phyloP scores from a whole-genome alignment of 2,888 invertebrate species.

The Abrostola tripartita region DNA sequence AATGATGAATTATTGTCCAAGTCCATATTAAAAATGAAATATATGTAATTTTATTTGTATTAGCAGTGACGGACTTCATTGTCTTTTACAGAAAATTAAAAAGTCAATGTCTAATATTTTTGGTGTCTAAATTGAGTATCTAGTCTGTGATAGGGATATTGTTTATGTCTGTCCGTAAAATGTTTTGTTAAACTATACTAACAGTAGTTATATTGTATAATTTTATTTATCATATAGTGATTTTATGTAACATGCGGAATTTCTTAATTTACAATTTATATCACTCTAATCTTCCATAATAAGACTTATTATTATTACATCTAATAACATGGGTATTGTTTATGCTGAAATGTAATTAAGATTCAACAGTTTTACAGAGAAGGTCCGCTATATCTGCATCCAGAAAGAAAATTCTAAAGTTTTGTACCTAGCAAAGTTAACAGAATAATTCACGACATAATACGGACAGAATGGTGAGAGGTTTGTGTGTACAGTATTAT shows the following conservation, averaged over 20 bases:
- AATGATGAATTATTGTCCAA: too few species aligned
- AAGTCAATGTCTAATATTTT: slow-evolving; percentile 38
- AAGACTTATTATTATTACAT: neutral
- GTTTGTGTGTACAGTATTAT: slow-evolving; percentile 66
- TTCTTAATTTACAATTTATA: neutral
- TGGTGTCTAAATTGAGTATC: slow-evolving; percentile 69
- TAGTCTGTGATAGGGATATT: slow-evolving; percentile 80
- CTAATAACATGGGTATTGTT: too few species aligned
- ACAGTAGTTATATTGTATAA: neutral
- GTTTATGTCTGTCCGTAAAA: slow-evolving; percentile 63
- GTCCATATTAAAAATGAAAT: too few species aligned
- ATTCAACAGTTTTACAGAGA: too few species aligned
- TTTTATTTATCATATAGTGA: neutral
- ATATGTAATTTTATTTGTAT: too few species aligned
- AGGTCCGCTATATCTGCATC: too few species aligned
- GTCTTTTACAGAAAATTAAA: slow-evolving; percentile 17
- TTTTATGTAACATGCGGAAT: too few species aligned
- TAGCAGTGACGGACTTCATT: neutral
- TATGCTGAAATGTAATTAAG: too few species aligned
- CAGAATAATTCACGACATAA: slow-evolving; percentile 14
- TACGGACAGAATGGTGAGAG: slow-evolving; percentile 50
- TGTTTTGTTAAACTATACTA: slow-evolving; percentile 17
- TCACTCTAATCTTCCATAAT: slow-evolving; percentile 29
- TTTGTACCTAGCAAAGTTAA: slow-evolving; percentile 8
- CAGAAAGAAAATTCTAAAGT: neutral